A percentile compares a stretch with the other conserved stretches of the same genome.
Evolutionary conservation across 2,797 vertebrate species (phyloP).

Genomic region (Crocodylus rhombifer): DNA sequence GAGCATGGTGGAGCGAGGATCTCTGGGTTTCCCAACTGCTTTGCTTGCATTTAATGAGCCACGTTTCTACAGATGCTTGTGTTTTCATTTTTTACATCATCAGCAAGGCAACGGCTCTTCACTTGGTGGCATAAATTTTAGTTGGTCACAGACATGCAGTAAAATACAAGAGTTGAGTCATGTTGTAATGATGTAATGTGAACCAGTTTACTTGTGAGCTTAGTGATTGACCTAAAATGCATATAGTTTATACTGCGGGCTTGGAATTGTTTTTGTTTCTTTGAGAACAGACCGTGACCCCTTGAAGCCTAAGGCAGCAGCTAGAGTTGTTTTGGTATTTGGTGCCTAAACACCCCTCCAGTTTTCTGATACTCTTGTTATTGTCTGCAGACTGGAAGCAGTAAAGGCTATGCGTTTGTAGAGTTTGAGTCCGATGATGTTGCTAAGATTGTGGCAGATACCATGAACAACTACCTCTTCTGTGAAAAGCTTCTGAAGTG

Average conservation of each 20-base stretch:
- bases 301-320: rapidly evolving
- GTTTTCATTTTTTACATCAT: not conserved
- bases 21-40: not conserved
- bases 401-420: slow-evolving; percentile 93
- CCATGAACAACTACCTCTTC: slow-evolving; percentile 98
- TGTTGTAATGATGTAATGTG: not conserved
- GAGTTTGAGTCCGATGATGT: slow-evolving; percentile 96
- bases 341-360: rapidly evolving
- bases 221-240: not conserved
- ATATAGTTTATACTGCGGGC: not conserved
- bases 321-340: rapidly evolving
- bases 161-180: rapidly evolving
- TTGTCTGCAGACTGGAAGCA: slow-evolving; percentile 89
- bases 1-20: rapidly evolving
- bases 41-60: rapidly evolving
- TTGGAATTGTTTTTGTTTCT: rapidly evolving
- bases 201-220: not conserved
- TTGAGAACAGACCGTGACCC: not conserved
- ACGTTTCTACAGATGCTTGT: rapidly evolving
- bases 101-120: rapidly evolving
- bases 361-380: not conserved
- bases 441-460: slow-evolving; percentile 94
- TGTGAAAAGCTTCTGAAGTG: slow-evolving; percentile 93
- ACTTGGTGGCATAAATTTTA: rapidly evolving
- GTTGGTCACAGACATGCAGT: rapidly evolving